Base-by-base conservation (phyloP, 2,888 invertebrate genomes). In the Pyrgus malvae region DNA sequence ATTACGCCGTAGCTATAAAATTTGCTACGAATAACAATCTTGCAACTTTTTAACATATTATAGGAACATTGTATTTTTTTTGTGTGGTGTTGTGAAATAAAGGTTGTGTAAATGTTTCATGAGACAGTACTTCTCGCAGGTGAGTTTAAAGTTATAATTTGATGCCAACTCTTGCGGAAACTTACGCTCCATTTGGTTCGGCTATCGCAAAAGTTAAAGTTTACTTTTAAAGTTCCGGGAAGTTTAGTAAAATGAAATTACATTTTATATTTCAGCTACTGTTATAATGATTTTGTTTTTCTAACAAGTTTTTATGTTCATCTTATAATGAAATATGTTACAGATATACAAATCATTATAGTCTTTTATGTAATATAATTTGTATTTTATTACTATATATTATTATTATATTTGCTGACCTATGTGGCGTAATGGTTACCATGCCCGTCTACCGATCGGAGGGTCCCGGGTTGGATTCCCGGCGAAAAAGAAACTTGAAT, bases 101-200 rank as follows among this genome's bases (percentile, higher is more conserved):
- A 33, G 42, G 11, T 33, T 50, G 31, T 50, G 50, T 40, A 3
- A 35, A 44, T 51, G 42, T 25, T 17, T n/a, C 9, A 12, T 9
- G 5, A 17, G 12, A n/a, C 23, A 8, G 25, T 19, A 11, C 3
- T 19, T 19, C 12, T 0, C 7, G 25, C 42, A 35, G 51, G 51
- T 51, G 27, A 51, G 44, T 42, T 42, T 27, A 29, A 33, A 41
- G 14, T 50, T 29, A 44, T 31, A 35, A 9, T 25, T 42, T 17
- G 23, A 21, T 31, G 29, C 38, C 9, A 50, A 33, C 17, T 35
- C 38, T 25, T 11, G 25, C 42, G 50, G 27, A 48, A 33, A 23
- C 19, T 31, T 9, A 38, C 29, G 48, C 31, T 33, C 23, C 35
- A 46, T 46, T 46, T 49, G 14, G 7, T 16, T n/a, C 25, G 25